These are phyloP conservation scores for Spinus olivaceus DNA, from an alignment of 2,797 vertebrate species.

Conservation along the genomic window DNA sequence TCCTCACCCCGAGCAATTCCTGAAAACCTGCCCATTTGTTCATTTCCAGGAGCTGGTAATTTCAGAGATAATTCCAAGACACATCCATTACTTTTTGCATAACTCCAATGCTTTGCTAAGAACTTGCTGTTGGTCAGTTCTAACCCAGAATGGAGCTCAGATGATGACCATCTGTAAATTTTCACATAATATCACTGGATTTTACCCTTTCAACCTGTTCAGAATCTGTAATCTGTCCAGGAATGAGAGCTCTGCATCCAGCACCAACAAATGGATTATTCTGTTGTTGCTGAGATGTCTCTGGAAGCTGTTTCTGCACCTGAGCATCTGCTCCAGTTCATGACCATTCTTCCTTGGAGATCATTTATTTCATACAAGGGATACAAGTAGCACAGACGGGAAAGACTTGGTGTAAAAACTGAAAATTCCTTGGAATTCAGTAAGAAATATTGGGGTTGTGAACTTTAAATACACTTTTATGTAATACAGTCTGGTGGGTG, in stretches of 20 bases:
- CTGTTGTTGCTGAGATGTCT: neutral
- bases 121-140: neutral
- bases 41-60: neutral
- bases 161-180: neutral
- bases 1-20: neutral
- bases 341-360: neutral
- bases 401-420: neutral
- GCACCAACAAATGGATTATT: neutral
- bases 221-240: neutral
- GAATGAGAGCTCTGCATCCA: neutral
- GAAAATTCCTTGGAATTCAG: neutral
- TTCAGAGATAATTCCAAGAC: neutral
- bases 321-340: neutral
- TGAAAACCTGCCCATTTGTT: neutral
- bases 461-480: neutral
- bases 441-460: neutral
- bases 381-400: neutral
- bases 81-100: neutral
- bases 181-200: neutral
- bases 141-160: neutral
- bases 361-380: neutral
- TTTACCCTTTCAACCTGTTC: neutral
- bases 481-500: neutral
- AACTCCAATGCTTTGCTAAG: neutral
- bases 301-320: neutral